A percentile compares a stretch with the other conserved stretches of the same genome.
phyloP scores from a whole-genome alignment of 30 jellyfish, hydroid and myxozoan species.

The Sanderia malayensis region DNA sequence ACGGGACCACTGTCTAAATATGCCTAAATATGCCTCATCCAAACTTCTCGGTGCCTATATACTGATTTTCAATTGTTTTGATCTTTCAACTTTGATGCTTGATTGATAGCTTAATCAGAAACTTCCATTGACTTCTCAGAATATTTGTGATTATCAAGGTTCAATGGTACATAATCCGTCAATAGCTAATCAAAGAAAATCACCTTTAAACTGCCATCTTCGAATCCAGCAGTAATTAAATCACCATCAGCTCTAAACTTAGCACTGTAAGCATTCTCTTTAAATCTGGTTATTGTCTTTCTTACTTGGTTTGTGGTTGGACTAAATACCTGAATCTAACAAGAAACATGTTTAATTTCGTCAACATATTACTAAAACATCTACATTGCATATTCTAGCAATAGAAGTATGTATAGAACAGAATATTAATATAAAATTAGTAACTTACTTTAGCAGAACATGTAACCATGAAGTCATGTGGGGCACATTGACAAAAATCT shows the following conservation, averaged over 20 bases:
- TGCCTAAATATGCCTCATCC: too few relatives aligned
- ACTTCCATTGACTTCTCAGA: too few relatives aligned
- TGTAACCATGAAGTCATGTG: slow-evolving; percentile 87
- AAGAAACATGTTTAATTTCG: background rate
- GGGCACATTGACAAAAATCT: slow-evolving; percentile 75
- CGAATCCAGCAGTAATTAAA: slow-evolving; percentile 91
- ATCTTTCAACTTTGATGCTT: too few relatives aligned
- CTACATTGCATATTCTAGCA: background rate
- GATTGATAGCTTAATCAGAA: too few relatives aligned
- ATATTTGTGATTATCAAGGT: too few relatives aligned
- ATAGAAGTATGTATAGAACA: background rate
- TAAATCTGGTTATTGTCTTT: slow-evolving; percentile 75
- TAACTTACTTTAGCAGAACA: slow-evolving; percentile 77
- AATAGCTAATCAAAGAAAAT: too few relatives aligned
- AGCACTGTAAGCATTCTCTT: slow-evolving; percentile 80
- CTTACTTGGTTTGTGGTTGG: slow-evolving; percentile 76
- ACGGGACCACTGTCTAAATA: too few relatives aligned
- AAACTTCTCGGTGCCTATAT: too few relatives aligned
- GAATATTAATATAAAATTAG: background rate
- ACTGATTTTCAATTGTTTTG: too few relatives aligned
- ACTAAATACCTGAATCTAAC: slow-evolving; percentile 76
- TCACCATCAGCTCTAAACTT: slow-evolving; percentile 85
- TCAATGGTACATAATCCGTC: too few relatives aligned
- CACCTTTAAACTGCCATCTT: slow-evolving; percentile 85
- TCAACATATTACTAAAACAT: background rate